Evolutionary conservation across 2,888 invertebrate genomes (phyloP), one percentile per base, ranked within the genome.

Genomic region (Scaptomyza polygonia): DNA sequence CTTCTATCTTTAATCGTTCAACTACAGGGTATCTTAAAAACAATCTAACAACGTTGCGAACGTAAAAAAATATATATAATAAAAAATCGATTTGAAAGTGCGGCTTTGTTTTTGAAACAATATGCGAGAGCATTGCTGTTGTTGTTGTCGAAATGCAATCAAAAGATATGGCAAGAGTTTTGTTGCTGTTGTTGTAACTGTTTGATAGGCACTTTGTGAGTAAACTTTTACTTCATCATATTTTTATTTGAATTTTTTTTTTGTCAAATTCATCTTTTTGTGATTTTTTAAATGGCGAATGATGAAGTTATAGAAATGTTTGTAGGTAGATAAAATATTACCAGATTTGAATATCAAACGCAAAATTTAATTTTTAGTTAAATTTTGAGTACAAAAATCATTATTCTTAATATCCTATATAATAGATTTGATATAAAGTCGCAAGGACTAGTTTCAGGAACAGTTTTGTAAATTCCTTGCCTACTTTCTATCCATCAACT

Each of bases 61-160:
- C 54, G 48, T 58, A 81, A 79, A 39, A 80, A 82, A 85, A 85
- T 84, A 88, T 85, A 86, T 87, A 81, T 87, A 88, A 83, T 87
- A 88, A 87, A 88, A 83, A 88, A 87, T 87, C 88, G 88, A 83
- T 83, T 83, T 72, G 49, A 74, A 88, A 87, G 86, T 81, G 82
- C 67, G 85, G 67, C 86, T 77, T 84, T 70, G 73, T 72, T 80
- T 82, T 80, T 81, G 70, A 63, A 77, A 72, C 81, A 82, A 82
- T 86, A 86, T 88, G 88, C 67, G 77, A 56, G 39, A 53, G 53
- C 53, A 18, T 40, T 66, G 27, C 52, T 54, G 49, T 66, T 84
- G 65, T 68, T 84, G 81, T 84, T 83, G 88, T 70, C 80, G 72
- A 82, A 86, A 88, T 84, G 84, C 84, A 84, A 84, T 84, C 84